These are phyloP conservation scores for Schlechtendalia chinensis DNA, from an alignment of 1,140 invertebrate genomes.

Conservation along the genomic window DNA sequence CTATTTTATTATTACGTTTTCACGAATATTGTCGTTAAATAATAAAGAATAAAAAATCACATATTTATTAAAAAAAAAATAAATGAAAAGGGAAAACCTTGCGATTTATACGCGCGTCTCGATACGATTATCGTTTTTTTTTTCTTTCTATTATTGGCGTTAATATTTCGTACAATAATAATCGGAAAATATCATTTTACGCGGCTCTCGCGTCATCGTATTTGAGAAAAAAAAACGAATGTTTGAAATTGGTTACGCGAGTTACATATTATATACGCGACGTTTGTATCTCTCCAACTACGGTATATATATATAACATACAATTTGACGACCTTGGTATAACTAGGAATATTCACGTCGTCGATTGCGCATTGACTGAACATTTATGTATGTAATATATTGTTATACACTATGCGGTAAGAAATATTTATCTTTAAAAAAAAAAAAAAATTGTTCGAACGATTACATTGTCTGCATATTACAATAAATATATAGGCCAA, in stretches of 20 bases:
- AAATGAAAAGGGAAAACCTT: background rate
- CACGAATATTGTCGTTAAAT: background rate
- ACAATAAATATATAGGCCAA: background rate
- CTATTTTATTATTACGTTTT: conserved; percentile 5
- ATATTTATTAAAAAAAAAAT: background rate
- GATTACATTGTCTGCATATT: background rate
- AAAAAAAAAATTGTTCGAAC: background rate
- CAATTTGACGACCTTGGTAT: conserved; percentile 21
- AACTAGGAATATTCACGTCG: conserved; percentile 38
- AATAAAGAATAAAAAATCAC: no score
- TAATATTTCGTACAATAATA: background rate
- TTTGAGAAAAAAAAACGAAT: background rate
- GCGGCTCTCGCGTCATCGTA: background rate
- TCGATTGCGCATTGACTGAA: conserved; percentile 19
- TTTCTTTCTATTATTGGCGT: background rate
- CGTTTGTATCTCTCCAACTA: conserved; percentile 4
- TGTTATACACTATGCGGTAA: background rate
- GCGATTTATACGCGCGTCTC: background rate
- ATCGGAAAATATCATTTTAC: background rate
- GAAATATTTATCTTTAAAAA: conserved; percentile 2
- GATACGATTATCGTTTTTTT: background rate
- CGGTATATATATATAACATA: background rate
- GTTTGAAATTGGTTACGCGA: background rate
- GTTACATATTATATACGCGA: background rate
- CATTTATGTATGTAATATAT: background rate